These are phyloP conservation scores for Drosophila ficusphila DNA, from an alignment of 1,140 invertebrate species.

Conservation along the genomic window DNA sequence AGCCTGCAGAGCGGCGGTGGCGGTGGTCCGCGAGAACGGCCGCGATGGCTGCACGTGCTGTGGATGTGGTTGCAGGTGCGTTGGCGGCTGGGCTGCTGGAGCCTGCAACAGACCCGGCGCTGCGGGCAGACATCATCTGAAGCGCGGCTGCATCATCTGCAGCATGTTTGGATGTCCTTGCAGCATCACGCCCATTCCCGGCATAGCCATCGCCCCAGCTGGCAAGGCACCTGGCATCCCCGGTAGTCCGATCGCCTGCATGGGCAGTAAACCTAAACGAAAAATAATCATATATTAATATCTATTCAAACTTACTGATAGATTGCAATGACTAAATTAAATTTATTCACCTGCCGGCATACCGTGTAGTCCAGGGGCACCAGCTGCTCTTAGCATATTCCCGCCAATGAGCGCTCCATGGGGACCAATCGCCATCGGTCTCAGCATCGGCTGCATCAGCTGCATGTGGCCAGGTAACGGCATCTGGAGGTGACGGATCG, in stretches of 20 bases:
- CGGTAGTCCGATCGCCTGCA: constrained; percentile 84
- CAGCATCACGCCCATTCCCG: constrained; percentile 89
- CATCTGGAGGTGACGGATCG: constrained; percentile 45
- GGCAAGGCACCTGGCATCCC: constrained; percentile 86
- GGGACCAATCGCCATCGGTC: constrained; percentile 88
- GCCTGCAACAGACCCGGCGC: constrained; percentile 70
- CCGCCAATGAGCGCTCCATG: constrained; percentile 89
- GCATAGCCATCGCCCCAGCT: constrained; percentile 83
- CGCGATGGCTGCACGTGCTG: constrained; percentile 47
- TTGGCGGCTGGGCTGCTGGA: constrained; percentile 49
- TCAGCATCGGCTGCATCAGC: constrained; percentile 87
- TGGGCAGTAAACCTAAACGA: constrained; percentile 62
- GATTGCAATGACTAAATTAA: too few relatives aligned
- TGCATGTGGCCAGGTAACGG: constrained; percentile 84
- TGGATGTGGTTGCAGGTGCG: constrained; percentile 62
- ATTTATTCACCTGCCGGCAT: constrained; percentile 89
- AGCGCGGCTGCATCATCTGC: constrained; percentile 91
- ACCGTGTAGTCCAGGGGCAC: constrained; percentile 85
- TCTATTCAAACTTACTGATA: too few relatives aligned
- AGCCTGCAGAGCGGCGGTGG: constrained; percentile 33
- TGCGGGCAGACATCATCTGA: constrained; percentile 89
- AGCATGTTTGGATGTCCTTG: constrained; percentile 88
- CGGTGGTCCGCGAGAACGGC: constrained; percentile 31
- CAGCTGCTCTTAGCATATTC: constrained; percentile 89
- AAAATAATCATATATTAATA: not conserved